phyloP scores from a whole-genome alignment of 2,113 vertebrate genomes.

The Sebastes fasciatus region DNA sequence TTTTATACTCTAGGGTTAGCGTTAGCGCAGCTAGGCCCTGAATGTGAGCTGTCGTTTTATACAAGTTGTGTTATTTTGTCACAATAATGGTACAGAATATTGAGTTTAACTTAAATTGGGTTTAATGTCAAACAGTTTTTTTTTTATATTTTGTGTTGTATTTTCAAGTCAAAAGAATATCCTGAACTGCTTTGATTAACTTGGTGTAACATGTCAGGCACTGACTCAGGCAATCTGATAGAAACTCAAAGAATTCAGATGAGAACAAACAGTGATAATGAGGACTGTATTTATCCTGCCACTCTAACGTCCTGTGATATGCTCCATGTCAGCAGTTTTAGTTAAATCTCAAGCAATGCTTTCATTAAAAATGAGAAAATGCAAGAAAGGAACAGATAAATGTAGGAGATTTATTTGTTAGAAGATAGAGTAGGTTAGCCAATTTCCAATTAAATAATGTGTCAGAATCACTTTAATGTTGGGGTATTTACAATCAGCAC shows the following conservation, averaged over 20 bases:
- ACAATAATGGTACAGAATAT: not conserved
- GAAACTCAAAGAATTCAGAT: too few relatives aligned
- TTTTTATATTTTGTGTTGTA: not conserved
- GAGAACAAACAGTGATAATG: not conserved
- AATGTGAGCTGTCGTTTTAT: conserved; percentile 37
- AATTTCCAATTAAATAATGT: not conserved
- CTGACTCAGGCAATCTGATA: not conserved
- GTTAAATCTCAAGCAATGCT: too few relatives aligned
- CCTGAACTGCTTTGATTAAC: not conserved
- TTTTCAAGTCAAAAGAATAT: too few relatives aligned
- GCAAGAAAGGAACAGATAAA: not conserved
- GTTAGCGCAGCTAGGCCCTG: not conserved
- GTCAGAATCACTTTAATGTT: not conserved
- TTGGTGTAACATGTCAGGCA: not conserved
- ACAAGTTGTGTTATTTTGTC: conserved; percentile 7
- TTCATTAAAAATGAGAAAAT: not conserved
- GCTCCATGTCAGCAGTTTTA: too few relatives aligned
- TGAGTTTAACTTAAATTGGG: not conserved
- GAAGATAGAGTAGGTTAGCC: too few relatives aligned
- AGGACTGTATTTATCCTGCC: too few relatives aligned
- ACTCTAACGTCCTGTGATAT: not conserved
- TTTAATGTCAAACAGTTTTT: not conserved
- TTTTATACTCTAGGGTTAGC: conserved; percentile 7
- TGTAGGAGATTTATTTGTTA: too few relatives aligned
- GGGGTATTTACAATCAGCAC: not conserved